Base-by-base conservation (phyloP, 2,113 vertebrate genomes). In the Muntiacus reevesi region DNA sequence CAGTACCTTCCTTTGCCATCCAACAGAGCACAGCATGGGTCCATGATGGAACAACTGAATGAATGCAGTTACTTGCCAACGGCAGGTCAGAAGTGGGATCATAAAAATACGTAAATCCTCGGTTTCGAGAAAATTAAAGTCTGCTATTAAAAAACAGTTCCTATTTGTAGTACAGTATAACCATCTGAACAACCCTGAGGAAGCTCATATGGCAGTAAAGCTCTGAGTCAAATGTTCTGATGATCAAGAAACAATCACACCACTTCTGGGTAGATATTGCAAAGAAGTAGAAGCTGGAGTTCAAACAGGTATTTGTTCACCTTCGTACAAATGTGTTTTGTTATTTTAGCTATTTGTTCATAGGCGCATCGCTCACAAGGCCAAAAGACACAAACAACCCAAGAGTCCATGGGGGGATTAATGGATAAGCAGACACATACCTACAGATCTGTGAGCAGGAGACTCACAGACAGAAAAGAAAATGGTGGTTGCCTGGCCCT, bases 61-160 rank as follows among this genome's bases (percentile, higher is more conserved):
- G 40, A 87, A 59, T 12, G 60, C 83, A 36, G 60, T 13, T 25
- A 71, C 27, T 36, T n/a, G 82, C 83, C 45, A 45, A 11, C 87
- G 3, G 5, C 83, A n/a, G 71, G 50, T 6, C 45, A 55, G 82
- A 93, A 91, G n/a, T 17, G 36, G 45, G 54, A 85, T 15, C 55
- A 62, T 25, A 92, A 81, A 95, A 83, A 43, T 21, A 74, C 95
- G 83, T 55, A 47, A 64, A 47, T n/a, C 78, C 55, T 52, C 28
- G 55, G 23, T 43, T 47, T 95, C 71, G 50, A 78, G 40, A 78
- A 91, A 81, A 79, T n/a, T 52, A 40, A 21, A 74, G 59, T 60
- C 91, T 81, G 87, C 86, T 47, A 54, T 4, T 54, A 27, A 79
- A 52, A 83, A 25, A 83, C n/a, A 91, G 50, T n/a, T 83, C 33